A percentile compares a stretch with the other conserved stretches of the same genome.
phyloP scores from a whole-genome alignment of 92 coral and sea anemone genomes.

The Phymanthus crucifer region DNA sequence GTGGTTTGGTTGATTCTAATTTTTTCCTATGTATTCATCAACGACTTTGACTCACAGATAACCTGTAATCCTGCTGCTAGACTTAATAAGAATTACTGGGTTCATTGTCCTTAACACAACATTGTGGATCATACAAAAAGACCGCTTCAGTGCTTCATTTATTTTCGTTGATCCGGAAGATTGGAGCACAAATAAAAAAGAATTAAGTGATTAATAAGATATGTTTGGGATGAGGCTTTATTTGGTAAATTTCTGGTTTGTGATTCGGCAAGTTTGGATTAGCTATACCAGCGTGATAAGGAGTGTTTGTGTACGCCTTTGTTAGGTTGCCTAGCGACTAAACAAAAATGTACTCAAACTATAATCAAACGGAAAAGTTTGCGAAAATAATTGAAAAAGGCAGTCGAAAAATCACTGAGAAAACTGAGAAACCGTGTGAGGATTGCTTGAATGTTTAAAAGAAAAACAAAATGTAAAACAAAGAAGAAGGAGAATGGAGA shows the following conservation, averaged over 20 bases:
- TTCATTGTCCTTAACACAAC: not conserved
- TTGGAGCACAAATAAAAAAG: not conserved
- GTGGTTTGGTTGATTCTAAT: not conserved
- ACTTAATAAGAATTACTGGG: constrained; percentile 2
- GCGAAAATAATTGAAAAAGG: not conserved
- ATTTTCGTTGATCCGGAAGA: not conserved
- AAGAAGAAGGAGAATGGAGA: not conserved
- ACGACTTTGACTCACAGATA: not conserved
- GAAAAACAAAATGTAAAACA: not conserved
- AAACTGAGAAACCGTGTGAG: not conserved
- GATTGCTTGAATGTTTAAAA: not conserved
- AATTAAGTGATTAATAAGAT: not conserved
- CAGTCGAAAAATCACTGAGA: not conserved
- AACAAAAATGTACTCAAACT: not conserved
- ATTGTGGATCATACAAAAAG: not conserved
- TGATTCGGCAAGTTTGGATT: not conserved
- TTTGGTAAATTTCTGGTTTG: not conserved
- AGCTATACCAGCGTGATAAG: too few relatives aligned
- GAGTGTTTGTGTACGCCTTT: not conserved
- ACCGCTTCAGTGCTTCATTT: not conserved
- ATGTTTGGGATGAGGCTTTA: not conserved
- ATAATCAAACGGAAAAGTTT: not conserved
- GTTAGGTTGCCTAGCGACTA: not conserved
- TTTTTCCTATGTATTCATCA: not conserved
- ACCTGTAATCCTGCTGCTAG: not conserved